Base-by-base conservation (phyloP, 1,140 invertebrate genomes). In the Dendrolimus kikuchii region DNA sequence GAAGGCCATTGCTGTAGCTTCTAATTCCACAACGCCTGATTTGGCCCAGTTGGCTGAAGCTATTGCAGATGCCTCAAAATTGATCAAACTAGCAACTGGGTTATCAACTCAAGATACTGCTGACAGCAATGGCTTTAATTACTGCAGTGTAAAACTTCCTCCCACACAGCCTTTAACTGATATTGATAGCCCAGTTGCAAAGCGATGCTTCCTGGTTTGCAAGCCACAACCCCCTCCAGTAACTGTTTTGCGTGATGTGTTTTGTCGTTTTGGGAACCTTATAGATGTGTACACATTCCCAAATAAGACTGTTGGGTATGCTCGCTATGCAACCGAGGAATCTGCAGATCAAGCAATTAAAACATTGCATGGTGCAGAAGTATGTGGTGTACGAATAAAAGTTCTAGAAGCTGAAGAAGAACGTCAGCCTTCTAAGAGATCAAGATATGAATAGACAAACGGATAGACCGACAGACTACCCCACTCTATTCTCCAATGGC, bases 291-390 rank as follows among this genome's bases (percentile, higher is more conserved):
- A 96, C 71, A 91, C 97, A 74, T 81, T 98, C 55, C 92, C 92
- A 46, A 95, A 95, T 74, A 94, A 94, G 83, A 96, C 93, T 71
- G 96, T 95, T 81, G 96, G 96, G 0, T 98, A 96, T 80, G 96
- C 95, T 2, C 95, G 95, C 65, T 98, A 95, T 86, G 93, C 95
- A 2, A 90, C 84, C 43, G 89, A 90, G 46, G 91, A 93, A 39
- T 92, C 93, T 62, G 96, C 96, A 4, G 91, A 94, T 66, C 90
- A 92, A 67, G 77, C 79, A 5, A 82, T 80, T 1, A 70, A 59
- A 39, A 51, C 49, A 6, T 65, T 80, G 40, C 77, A 82, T 49
- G 79, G 77, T n/a, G 77, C 79, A 7, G 79, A 82, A 54, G 65
- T 82, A 38, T 82, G 75, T 62, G 75, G 77, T 50, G 66, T 82